Conservation (phyloP, 2,113 vertebrate species). For the Anser cygnoides region DNA sequence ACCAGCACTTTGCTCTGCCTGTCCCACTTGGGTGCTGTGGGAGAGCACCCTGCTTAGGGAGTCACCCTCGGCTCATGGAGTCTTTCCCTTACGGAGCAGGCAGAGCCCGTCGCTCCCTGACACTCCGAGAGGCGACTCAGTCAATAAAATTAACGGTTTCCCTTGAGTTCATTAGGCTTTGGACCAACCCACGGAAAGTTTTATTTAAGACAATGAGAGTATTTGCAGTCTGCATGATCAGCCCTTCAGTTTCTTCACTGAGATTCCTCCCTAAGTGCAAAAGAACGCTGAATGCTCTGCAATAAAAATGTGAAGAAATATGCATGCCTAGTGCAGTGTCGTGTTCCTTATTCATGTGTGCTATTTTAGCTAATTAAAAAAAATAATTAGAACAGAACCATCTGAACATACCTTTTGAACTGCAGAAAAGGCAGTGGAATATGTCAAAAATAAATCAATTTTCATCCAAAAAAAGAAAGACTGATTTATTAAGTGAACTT, state of each 20-base stretch:
- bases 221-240: neutral
- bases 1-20: neutral
- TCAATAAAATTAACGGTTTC: neutral
- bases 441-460: neutral
- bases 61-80: neutral
- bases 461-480: neutral
- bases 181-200: neutral
- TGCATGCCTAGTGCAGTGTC: neutral
- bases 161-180: neutral
- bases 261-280: neutral
- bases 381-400: neutral
- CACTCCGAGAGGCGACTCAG: accelerated
- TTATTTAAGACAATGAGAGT: neutral
- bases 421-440: neutral
- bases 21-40: neutral
- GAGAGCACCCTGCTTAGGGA: neutral
- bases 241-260: neutral
- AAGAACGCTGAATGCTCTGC: neutral
- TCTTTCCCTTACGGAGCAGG: neutral
- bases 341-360: accelerated
- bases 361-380: neutral
- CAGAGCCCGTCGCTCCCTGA: neutral
- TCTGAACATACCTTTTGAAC: neutral
- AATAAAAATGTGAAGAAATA: neutral
- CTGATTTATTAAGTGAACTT: conserved; percentile 16